Evolutionary conservation across 1,140 invertebrate species (phyloP).

Genomic region (Drosophila nigrodunni): DNA sequence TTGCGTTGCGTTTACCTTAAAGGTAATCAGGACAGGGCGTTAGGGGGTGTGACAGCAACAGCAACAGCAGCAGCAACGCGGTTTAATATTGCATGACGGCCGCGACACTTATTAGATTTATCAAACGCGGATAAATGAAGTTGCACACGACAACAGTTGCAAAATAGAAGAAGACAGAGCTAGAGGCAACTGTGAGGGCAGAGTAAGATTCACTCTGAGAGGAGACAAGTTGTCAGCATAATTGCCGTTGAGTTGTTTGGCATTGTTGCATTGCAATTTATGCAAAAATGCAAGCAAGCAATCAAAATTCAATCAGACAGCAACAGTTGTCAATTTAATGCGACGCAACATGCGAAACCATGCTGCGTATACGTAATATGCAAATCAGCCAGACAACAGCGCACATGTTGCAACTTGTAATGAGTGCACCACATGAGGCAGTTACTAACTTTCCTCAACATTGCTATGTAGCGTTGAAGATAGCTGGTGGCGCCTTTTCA

Average conservation of each 20-base stretch:
- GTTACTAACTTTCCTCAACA: conserved; percentile 1
- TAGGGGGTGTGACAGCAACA: neutral
- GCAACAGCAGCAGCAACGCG: conserved; percentile 5
- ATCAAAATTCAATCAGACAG: conserved; percentile 80
- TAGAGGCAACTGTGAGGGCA: neutral
- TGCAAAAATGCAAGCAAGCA: conserved; percentile 68
- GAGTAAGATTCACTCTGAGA: neutral
- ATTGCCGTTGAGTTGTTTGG: conserved; percentile 40
- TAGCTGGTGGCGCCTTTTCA: too few species aligned
- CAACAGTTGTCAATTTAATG: conserved; percentile 77
- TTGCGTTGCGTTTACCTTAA: conserved; percentile 68
- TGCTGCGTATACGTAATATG: conserved; percentile 58
- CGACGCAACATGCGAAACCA: conserved; percentile 6
- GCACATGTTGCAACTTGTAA: conserved; percentile 44
- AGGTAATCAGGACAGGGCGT: conserved; percentile 37
- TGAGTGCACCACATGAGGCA: conserved; percentile 20
- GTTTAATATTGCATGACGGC: conserved; percentile 64
- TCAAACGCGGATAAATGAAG: conserved; percentile 59
- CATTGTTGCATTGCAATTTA: conserved; percentile 53
- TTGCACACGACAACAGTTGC: conserved; percentile 56
- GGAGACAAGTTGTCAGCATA: conserved; percentile 46
- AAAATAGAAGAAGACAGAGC: neutral
- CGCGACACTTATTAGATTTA: conserved; percentile 80
- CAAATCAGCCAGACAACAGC: conserved; percentile 25
- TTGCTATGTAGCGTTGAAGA: too few species aligned